Evolutionary conservation across 2,113 vertebrate species (phyloP).

Genomic region (Anarrhichthys ocellatus): DNA sequence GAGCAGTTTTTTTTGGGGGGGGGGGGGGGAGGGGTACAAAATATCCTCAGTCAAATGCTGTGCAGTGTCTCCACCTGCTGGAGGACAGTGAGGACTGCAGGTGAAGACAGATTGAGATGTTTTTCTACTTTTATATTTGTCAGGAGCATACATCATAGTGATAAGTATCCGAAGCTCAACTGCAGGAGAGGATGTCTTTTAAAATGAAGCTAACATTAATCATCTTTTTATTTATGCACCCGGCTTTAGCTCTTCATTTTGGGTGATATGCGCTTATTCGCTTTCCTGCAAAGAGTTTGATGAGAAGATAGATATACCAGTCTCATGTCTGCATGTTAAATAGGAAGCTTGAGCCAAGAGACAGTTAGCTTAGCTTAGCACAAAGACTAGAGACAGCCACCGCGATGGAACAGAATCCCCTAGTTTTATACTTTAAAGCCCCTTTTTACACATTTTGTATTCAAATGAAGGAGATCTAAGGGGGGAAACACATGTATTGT

Average conservation of each 20-base stretch:
- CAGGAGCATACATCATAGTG: neutral
- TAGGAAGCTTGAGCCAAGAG: neutral
- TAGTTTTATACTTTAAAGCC: neutral
- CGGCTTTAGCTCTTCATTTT: neutral
- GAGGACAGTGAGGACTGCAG: conserved; percentile 9
- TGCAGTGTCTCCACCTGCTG: conserved; percentile 51
- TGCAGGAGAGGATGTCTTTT: neutral
- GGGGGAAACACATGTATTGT: neutral
- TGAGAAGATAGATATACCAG: neutral
- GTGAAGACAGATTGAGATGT: neutral
- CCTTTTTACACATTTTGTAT: neutral
- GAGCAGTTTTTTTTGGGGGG: neutral
- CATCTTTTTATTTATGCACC: neutral
- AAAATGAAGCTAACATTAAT: neutral
- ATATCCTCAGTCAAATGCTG: conserved; percentile 23
- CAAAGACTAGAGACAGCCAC: neutral
- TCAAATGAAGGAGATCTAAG: neutral
- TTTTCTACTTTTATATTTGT: accelerated
- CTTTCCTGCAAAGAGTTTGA: neutral
- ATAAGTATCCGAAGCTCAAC: neutral
- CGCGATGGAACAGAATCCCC: neutral
- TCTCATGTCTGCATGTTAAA: neutral
- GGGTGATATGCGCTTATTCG: neutral
- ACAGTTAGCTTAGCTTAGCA: neutral
- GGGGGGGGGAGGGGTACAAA: conserved; percentile 31